phyloP scores from a whole-genome alignment of 2,113 vertebrate genomes.

The sheep (Ovis aries) region DNA sequence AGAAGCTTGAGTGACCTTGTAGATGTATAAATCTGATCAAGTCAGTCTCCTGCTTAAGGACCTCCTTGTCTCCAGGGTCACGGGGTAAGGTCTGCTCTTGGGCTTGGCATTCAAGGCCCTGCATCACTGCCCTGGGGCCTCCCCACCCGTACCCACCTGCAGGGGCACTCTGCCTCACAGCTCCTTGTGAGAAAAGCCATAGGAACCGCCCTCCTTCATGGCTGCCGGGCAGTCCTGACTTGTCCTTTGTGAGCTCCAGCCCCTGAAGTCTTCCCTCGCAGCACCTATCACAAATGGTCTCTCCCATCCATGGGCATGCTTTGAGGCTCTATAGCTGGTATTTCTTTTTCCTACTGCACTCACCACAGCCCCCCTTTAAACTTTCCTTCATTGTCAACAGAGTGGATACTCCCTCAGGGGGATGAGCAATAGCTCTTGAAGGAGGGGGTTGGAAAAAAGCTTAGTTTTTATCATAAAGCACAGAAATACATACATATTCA shows the following conservation, averaged over 20 bases:
- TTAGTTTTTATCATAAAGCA: neutral
- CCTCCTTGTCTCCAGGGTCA: neutral
- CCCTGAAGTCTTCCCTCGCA: neutral
- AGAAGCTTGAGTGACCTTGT: neutral
- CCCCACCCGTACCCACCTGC: neutral
- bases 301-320: fast-evolving
- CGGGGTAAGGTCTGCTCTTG: neutral
- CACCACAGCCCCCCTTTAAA: neutral
- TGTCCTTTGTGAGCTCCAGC: neutral
- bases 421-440: neutral
- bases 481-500: neutral
- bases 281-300: too few relatives aligned
- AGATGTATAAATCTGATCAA: neutral
- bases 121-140: fast-evolving
- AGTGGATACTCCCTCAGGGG: neutral
- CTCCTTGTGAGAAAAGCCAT: neutral
- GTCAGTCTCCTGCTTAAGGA: neutral
- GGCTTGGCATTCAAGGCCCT: neutral
- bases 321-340: too few relatives aligned
- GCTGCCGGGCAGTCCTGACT: neutral
- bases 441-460: neutral
- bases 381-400: neutral
- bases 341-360: neutral
- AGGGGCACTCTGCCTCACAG: neutral
- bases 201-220: neutral